phyloP scores from a whole-genome alignment of 2,888 invertebrate species.

The Orthonevra nobilis region DNA sequence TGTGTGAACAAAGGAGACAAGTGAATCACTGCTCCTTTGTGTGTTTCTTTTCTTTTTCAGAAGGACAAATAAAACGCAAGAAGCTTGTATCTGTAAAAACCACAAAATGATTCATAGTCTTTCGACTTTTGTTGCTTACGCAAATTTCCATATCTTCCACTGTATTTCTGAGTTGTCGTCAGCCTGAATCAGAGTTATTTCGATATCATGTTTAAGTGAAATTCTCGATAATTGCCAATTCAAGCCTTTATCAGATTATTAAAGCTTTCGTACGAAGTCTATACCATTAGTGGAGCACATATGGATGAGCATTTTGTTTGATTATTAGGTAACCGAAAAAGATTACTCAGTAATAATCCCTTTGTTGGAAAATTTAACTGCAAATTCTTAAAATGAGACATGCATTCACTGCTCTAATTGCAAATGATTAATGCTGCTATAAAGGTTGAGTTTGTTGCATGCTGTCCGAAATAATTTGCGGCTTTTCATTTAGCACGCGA shows the following conservation, averaged over 20 bases:
- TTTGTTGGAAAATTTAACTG: conserved; percentile 11
- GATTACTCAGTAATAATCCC: conserved; percentile 14
- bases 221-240: too few species aligned
- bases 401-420: conserved; percentile 54
- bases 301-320: too few species aligned
- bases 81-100: conserved; percentile 41
- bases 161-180: neutral
- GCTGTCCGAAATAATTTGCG: conserved; percentile 55
- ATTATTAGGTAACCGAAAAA: neutral
- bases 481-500: conserved; percentile 60
- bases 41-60: conserved; percentile 28
- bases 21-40: conserved; percentile 67
- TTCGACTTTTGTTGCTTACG: conserved; percentile 29
- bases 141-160: conserved; percentile 6
- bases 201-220: neutral
- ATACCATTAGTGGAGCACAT: too few species aligned
- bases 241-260: too few species aligned
- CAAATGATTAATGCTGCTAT: conserved; percentile 62
- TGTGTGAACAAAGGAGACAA: conserved; percentile 46
- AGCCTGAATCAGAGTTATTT: conserved; percentile 3
- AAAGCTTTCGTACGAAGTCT: too few species aligned
- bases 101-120: conserved; percentile 60
- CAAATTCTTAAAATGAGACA: conserved; percentile 27
- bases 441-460: conserved; percentile 42
- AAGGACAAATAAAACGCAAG: conserved; percentile 42